phyloP scores from a whole-genome alignment of 2,113 vertebrate genomes.

The Sceloporus tristichus region DNA sequence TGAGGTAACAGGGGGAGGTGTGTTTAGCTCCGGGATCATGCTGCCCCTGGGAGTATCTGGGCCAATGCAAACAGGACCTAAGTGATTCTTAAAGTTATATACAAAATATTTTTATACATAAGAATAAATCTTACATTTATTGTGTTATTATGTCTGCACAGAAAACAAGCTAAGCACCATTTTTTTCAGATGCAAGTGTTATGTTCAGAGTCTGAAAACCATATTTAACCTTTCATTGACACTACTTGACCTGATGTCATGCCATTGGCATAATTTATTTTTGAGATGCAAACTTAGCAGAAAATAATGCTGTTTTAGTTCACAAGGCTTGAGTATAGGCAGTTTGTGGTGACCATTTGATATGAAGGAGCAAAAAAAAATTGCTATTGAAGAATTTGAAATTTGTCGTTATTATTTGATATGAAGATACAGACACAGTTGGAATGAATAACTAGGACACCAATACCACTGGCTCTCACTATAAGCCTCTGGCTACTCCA shows the following conservation, averaged over 20 bases:
- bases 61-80: no score
- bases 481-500: neutral
- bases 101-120: neutral
- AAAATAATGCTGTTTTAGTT: neutral
- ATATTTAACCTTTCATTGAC: neutral
- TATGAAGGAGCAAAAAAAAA: neutral
- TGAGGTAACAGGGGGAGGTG: no score
- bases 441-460: neutral
- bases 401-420: neutral
- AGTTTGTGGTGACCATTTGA: neutral
- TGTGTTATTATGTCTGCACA: neutral
- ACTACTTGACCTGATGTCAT: neutral
- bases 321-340: neutral
- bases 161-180: neutral
- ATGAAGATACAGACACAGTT: neutral
- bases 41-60: no score
- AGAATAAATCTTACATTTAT: neutral
- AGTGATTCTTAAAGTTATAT: neutral
- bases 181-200: neutral
- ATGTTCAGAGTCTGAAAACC: neutral
- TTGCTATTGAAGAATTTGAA: no score
- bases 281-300: slow-evolving; percentile 1
- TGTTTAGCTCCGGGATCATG: no score
- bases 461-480: neutral
- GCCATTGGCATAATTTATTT: neutral